Conservation (phyloP, 2,888 invertebrate genomes). For the Pyralis farinalis region DNA sequence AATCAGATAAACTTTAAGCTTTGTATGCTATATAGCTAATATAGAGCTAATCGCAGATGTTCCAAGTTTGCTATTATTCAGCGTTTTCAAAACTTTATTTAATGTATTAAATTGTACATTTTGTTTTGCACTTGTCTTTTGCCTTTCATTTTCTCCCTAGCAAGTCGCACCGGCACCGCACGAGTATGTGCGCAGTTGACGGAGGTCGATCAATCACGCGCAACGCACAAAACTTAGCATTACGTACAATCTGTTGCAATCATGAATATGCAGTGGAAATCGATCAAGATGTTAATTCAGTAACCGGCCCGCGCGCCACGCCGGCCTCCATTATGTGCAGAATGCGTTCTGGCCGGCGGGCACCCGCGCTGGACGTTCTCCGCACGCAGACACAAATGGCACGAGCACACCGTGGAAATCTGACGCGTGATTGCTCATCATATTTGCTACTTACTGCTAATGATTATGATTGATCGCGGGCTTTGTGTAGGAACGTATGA, state of each 20-base stretch:
- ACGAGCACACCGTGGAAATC: not conserved
- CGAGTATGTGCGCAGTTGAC: conserved; percentile 10
- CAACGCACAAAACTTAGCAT: conserved; percentile 15
- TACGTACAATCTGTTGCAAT: conserved; percentile 23
- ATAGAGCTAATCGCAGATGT: too few species aligned
- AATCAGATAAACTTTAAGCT: too few species aligned
- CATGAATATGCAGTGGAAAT: conserved; percentile 46
- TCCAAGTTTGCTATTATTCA: too few species aligned
- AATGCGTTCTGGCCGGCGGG: conserved; percentile 12
- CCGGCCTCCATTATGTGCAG: conserved; percentile 29
- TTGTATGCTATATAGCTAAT: too few species aligned
- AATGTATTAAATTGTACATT: too few species aligned
- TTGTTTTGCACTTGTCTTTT: too few species aligned
- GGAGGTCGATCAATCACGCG: conserved; percentile 24
- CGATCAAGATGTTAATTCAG: conserved; percentile 48
- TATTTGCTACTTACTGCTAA: too few species aligned
- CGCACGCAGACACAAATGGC: conserved; percentile 1
- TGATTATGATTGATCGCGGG: too few species aligned
- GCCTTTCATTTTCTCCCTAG: not conserved
- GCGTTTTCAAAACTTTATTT: too few species aligned
- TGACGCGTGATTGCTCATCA: too few species aligned
- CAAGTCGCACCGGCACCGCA: conserved; percentile 2
- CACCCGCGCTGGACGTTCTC: conserved; percentile 14
- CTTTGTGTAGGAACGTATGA: too few species aligned
- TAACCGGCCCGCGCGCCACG: conserved; percentile 29